Evolutionary conservation across 2,888 invertebrate genomes (phyloP), one percentile per base, ranked within the genome.

Genomic region (Desoria tigrina): DNA sequence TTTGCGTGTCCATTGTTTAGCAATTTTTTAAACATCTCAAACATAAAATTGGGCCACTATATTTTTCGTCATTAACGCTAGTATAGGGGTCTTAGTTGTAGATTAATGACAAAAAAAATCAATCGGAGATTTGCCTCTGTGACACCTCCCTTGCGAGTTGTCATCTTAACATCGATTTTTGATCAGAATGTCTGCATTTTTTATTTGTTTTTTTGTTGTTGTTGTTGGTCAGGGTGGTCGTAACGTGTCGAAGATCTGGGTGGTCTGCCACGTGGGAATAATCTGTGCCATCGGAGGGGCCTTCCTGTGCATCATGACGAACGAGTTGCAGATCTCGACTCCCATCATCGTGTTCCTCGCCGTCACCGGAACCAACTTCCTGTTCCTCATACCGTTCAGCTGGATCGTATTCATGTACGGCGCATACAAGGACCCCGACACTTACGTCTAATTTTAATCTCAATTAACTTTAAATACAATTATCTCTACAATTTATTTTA

Each of bases 271-370:
- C 42, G 60, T 73, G 21, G 18, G 65, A 23, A 71, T 76, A 21
- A 69, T 76, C 65, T 61, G 71, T 32, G 73, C 72, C 18, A 71
- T 76, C 57, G 75, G 73, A 21, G 75, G 75, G 28, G 67, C 71
- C 21, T 76, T 73, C 60, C 65, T 76, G 6, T 76, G 75, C 58
- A 72, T 76, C 23, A 60, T 74, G 37, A 74, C 74, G n/a, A 76
- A 76, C 57, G 75, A 74, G 51, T 51, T 76, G 27, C 69, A 73
- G 61, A 71, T 76, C 53, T 63, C 65, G 6, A 51, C 64, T 6
- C 59, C 75, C 0, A 66, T 72, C 4, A 67, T 65, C 28, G 66
- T 74, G 11, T 71, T 76, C 42, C 62, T 76, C 1, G 60, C 64
- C 23, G 72, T 76, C 2, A 72, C 75, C 23, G 75, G 75, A 21